These are phyloP conservation scores for Drosophila fuyamai DNA, from an alignment of 1,140 invertebrate genomes.

Conservation along the genomic window DNA sequence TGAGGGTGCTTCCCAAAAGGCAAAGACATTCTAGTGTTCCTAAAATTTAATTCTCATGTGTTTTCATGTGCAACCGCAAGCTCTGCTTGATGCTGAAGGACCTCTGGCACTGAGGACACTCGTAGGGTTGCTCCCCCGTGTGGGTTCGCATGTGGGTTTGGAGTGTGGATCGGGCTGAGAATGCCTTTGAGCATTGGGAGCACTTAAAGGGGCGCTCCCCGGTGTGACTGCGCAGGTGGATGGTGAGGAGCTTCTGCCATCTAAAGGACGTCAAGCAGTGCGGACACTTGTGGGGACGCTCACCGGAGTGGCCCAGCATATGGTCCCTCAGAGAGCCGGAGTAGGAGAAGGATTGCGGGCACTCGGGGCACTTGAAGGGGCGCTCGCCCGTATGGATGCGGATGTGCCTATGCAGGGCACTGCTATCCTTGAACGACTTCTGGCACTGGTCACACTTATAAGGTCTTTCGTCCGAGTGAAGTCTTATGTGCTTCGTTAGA, in stretches of 20 bases:
- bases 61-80: neutral
- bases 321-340: constrained; percentile 1
- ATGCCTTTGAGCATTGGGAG: neutral
- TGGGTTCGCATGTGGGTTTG: constrained; percentile 4
- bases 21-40: too few species aligned
- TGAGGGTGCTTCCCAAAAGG: neutral
- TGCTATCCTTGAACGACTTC: neutral
- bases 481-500: neutral
- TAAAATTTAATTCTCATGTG: neutral
- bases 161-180: neutral
- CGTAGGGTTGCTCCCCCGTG: neutral
- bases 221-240: neutral
- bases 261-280: neutral
- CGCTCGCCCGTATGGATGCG: constrained; percentile 11
- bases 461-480: neutral
- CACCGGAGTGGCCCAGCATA: neutral
- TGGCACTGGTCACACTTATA: constrained; percentile 1
- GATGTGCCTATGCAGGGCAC: neutral
- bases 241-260: constrained; percentile 1
- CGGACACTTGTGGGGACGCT: neutral
- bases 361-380: constrained; percentile 2
- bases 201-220: constrained; percentile 5
- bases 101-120: neutral
- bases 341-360: constrained; percentile 1
- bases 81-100: neutral